Evolutionary conservation across 2,888 invertebrate genomes (phyloP).

Genomic region (Criorhina ranunculi): DNA sequence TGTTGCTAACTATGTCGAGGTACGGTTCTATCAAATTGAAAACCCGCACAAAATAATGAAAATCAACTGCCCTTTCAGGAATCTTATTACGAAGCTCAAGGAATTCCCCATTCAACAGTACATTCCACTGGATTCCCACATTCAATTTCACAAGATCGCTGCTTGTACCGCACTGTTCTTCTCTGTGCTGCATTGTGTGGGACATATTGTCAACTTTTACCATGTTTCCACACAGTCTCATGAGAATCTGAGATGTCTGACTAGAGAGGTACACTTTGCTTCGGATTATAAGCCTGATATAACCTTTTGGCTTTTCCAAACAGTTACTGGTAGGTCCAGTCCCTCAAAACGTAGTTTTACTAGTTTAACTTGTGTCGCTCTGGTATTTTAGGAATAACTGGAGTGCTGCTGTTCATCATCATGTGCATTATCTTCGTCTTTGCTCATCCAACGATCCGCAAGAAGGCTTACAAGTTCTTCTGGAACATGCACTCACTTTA

Average conservation of each 20-base stretch:
- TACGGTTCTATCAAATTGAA: slow-evolving; percentile 44
- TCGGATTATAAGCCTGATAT: slow-evolving; percentile 97
- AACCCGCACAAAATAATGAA: background rate
- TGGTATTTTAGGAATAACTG: slow-evolving; percentile 89
- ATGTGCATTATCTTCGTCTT: slow-evolving; percentile 99
- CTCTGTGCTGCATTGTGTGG: slow-evolving; percentile 95
- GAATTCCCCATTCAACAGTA: slow-evolving; percentile 97
- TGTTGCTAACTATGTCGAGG: slow-evolving; percentile 95
- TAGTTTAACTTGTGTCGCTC: background rate
- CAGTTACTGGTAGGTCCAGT: slow-evolving; percentile 90
- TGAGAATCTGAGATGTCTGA: slow-evolving; percentile 95
- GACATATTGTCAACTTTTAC: slow-evolving; percentile 98
- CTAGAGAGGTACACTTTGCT: slow-evolving; percentile 96
- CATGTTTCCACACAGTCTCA: slow-evolving; percentile 98
- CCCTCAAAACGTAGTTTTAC: background rate
- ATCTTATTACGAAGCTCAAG: slow-evolving; percentile 95
- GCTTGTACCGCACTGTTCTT: slow-evolving; percentile 97
- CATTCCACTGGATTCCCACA: slow-evolving; percentile 96
- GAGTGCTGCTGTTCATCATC: slow-evolving; percentile 93
- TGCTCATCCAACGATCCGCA: slow-evolving; percentile 95
- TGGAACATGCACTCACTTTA: slow-evolving; percentile 97
- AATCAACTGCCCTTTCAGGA: slow-evolving; percentile 87
- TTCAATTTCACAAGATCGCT: slow-evolving; percentile 98
- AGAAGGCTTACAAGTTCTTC: slow-evolving; percentile 97
- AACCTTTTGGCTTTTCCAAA: slow-evolving; percentile 97